Evolutionary conservation across 2,797 vertebrate genomes (phyloP).

Genomic region (Syngnathus acus): DNA sequence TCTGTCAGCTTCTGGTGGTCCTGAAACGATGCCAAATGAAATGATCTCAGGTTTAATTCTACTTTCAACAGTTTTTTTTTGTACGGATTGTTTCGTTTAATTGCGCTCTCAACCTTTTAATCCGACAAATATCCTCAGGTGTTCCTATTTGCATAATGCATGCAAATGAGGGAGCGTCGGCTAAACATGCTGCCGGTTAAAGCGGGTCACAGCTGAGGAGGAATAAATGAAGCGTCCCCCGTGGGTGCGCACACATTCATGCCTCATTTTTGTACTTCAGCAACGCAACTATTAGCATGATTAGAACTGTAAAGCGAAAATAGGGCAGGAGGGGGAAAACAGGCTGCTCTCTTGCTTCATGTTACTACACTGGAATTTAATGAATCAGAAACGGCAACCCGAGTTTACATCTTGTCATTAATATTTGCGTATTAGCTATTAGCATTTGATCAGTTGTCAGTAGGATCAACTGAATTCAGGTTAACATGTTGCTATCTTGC

Average conservation of each 20-base stretch:
- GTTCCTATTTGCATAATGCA: constrained; percentile 56
- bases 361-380: no score
- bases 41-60: background rate
- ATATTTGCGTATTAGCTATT: background rate
- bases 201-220: constrained; percentile 33
- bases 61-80: constrained; percentile 41
- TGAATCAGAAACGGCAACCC: no score
- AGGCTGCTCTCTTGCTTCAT: background rate
- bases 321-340: no score
- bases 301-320: background rate
- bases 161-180: constrained; percentile 52
- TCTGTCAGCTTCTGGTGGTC: constrained; percentile 99
- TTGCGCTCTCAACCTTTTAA: constrained; percentile 49
- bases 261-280: background rate
- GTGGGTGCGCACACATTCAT: constrained; percentile 18
- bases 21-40: constrained; percentile 40
- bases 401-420: background rate
- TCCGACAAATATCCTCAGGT: constrained; percentile 44
- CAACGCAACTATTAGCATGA: background rate
- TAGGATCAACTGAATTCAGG: no score
- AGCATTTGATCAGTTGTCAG: background rate
- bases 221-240: constrained; percentile 42
- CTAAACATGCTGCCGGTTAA: constrained; percentile 41
- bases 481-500: no score
- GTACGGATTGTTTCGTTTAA: constrained; percentile 51